A percentile compares a stretch with the other conserved stretches of the same genome.
phyloP scores from a whole-genome alignment of 2,113 vertebrate genomes.

The Spilogale gracilis region DNA sequence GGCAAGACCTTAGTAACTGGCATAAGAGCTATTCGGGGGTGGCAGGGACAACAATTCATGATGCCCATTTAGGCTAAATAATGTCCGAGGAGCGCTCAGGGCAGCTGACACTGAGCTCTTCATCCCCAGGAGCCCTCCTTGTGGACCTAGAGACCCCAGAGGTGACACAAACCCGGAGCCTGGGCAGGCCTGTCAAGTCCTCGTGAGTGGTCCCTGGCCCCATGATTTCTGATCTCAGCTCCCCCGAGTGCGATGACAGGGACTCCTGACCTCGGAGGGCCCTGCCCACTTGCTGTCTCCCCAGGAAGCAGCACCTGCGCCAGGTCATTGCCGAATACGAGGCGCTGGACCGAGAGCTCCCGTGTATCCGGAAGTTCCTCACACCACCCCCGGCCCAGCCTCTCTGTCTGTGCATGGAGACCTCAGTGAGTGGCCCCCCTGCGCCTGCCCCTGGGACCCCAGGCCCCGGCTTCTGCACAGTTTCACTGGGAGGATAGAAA shows the following conservation, averaged over 20 bases:
- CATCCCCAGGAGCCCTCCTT: constrained; percentile 41
- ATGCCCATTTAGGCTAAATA: not conserved
- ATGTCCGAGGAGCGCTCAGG: not conserved
- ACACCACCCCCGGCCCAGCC: constrained; percentile 72
- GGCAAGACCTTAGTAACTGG: not conserved
- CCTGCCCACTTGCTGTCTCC: not conserved
- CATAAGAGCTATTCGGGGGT: not conserved
- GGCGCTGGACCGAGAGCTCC: constrained; percentile 81
- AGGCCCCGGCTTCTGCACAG: not conserved
- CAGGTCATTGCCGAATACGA: constrained; percentile 83
- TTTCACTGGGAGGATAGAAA: not conserved
- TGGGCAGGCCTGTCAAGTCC: constrained; percentile 66
- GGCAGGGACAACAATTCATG: not conserved
- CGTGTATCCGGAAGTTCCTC: constrained; percentile 80
- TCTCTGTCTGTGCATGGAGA: constrained; percentile 84
- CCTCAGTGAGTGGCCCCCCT: constrained; percentile 69
- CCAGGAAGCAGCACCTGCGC: constrained; percentile 81
- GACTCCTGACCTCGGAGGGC: not conserved
- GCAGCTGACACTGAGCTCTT: not conserved
- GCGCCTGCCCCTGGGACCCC: not conserved
- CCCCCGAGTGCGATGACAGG: not conserved
- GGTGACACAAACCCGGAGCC: not conserved
- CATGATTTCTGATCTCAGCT: not conserved
- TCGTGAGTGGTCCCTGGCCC: constrained; percentile 71
- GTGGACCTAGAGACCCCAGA: constrained; percentile 47